Evolutionary conservation across 1,140 invertebrate species (phyloP), one percentile per base, ranked within the genome.

Genomic region (Cryptotermes secundus): DNA sequence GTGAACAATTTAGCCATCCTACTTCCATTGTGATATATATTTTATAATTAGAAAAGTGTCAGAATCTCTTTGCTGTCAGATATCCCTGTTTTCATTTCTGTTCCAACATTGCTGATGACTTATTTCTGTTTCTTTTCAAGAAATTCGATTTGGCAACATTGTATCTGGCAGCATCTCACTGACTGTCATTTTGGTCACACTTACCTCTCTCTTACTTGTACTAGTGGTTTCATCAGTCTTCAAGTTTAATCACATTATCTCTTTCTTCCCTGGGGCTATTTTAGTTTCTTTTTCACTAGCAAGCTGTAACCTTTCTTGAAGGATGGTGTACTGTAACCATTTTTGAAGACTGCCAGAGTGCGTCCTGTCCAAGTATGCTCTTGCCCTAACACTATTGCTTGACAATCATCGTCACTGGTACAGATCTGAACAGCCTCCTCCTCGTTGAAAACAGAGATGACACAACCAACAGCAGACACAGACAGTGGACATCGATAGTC

Each of bases 401-500:
- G 86, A 85, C 90, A 91, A 12, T 88, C 86, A 0, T 85, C 36
- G 84, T 91, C 90, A 2, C n/a, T 59, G 38, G 87, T 85, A 86
- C 90, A 91, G 34, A 90, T 83, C 80, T 89, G 86, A 65, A 88
- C 87, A 12, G 90, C 90, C 86, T 91, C 90, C 53, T 86, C 86
- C 42, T 86, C 85, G 85, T 90, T 89, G 86, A 88, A 88, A 38
- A 90, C 89, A 38, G 90, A 90, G 45, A 88, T 85, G 26, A 88
- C 88, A 84, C 90, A 91, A 36, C 88, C 88, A 45, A 83, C 87
- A 59, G 88, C 88, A 22, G 88, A 88, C 81, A 89, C 83, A 2
- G 89, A 88, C 65, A 88, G 86, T 10, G 88, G 87, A 86, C 90
- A 91, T 10, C 86, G 86, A 85, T 90, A 91, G 86, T 91, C 90